Conservation (phyloP, 1,140 invertebrate genomes). For the Dryas iulia region DNA sequence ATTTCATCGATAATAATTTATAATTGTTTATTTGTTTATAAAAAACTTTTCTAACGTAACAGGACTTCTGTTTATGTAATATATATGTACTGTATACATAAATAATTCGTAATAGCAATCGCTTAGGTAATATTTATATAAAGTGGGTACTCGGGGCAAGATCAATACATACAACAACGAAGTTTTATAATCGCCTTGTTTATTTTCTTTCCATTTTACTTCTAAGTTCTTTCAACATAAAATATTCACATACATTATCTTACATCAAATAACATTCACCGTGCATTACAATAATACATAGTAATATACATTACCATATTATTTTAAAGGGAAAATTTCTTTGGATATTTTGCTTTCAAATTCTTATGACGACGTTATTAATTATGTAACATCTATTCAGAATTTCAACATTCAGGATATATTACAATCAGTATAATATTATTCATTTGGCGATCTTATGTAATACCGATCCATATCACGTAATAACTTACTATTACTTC, state of each 20-base stretch:
- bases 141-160: slow-evolving; percentile 14
- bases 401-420: slow-evolving; percentile 71
- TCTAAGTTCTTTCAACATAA: slow-evolving; percentile 70
- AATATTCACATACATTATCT: slow-evolving; percentile 70
- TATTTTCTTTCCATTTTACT: slow-evolving; percentile 64
- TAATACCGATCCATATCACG: slow-evolving; percentile 71
- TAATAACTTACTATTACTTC: slow-evolving; percentile 71
- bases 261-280: slow-evolving; percentile 70
- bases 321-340: slow-evolving; percentile 60
- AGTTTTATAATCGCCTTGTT: slow-evolving; percentile 71
- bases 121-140: slow-evolving; percentile 6
- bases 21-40: neutral
- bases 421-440: slow-evolving; percentile 59
- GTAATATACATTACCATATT: slow-evolving; percentile 51
- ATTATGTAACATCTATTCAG: slow-evolving; percentile 62
- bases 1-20: too few relatives aligned
- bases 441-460: slow-evolving; percentile 77
- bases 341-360: slow-evolving; percentile 61
- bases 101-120: neutral
- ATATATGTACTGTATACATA: too few relatives aligned
- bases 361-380: slow-evolving; percentile 40
- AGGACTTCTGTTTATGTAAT: too few relatives aligned
- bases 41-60: neutral
- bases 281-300: slow-evolving; percentile 61
- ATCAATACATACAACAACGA: slow-evolving; percentile 29